Conservation (phyloP, 2,113 vertebrate species). For the Lathamus discolor region DNA sequence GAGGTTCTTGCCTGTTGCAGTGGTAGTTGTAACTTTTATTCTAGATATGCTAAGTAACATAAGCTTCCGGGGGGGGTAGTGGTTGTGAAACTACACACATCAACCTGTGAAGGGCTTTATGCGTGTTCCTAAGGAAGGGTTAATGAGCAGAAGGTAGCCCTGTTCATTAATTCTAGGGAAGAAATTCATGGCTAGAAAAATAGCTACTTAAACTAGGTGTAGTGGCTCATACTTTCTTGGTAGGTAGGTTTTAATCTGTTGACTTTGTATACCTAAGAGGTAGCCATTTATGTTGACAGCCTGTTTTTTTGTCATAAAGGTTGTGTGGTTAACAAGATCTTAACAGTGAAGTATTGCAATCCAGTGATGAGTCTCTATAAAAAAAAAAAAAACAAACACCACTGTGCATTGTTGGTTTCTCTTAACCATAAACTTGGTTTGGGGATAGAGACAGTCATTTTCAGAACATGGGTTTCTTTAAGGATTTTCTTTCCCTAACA, state of each 20-base stretch:
- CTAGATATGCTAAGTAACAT: not conserved
- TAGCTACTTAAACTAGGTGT: not conserved
- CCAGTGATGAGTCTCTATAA: not conserved
- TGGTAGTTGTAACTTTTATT: not conserved
- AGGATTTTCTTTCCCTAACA: not conserved
- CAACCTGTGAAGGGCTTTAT: not conserved
- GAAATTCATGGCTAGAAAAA: not conserved
- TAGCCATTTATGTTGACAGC: not conserved
- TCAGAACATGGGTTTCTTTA: not conserved
- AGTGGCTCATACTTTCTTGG: not conserved
- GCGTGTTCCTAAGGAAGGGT: not conserved
- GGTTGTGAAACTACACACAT: not conserved
- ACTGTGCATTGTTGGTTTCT: not conserved
- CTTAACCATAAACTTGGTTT: not conserved
- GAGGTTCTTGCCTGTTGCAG: not conserved
- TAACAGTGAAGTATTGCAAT: not conserved
- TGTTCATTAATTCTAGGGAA: not conserved
- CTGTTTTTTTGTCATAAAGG: not conserved
- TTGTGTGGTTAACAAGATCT: not conserved
- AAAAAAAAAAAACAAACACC: not conserved
- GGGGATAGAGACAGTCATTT: not conserved
- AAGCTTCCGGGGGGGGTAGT: not conserved
- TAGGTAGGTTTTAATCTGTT: not conserved
- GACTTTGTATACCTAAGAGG: not conserved
- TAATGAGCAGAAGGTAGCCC: not conserved